Evolutionary conservation across 2,888 invertebrate species (phyloP).

Genomic region (Griposia aprilina): DNA sequence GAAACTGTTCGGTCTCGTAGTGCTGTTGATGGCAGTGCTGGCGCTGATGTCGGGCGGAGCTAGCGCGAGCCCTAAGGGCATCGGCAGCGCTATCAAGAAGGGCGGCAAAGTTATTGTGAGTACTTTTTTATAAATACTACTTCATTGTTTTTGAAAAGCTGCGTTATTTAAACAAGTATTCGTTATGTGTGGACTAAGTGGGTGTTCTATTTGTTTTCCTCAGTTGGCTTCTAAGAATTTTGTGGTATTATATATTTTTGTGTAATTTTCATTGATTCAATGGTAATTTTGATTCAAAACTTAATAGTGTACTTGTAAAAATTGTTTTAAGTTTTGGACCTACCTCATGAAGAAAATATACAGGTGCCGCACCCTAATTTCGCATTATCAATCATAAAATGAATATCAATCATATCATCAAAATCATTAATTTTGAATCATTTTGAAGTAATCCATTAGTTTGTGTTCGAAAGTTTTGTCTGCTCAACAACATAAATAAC

Average conservation of each 20-base stretch:
- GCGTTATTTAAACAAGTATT: neutral
- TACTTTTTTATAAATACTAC: slow-evolving; percentile 8
- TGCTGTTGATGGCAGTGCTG: slow-evolving; percentile 48
- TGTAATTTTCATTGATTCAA: too few relatives aligned
- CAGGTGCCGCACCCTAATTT: too few relatives aligned
- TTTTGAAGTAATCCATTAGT: too few relatives aligned
- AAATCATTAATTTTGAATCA: too few relatives aligned
- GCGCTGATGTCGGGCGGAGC: slow-evolving; percentile 47
- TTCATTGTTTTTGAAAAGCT: neutral
- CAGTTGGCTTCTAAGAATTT: neutral
- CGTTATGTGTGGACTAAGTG: too few relatives aligned
- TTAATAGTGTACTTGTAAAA: neutral
- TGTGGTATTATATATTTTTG: neutral
- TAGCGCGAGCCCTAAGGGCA: slow-evolving; percentile 40
- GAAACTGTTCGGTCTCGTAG: slow-evolving; percentile 47
- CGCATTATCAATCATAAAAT: too few relatives aligned
- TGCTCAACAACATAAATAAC: too few relatives aligned
- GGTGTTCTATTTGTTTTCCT: neutral
- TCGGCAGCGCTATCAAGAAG: slow-evolving; percentile 63
- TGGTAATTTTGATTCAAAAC: neutral
- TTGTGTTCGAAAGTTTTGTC: too few relatives aligned
- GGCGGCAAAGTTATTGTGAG: slow-evolving; percentile 69
- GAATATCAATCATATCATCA: too few relatives aligned
- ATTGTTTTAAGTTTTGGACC: neutral
- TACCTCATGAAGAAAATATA: neutral